Evolutionary conservation across 2,888 invertebrate species (phyloP).

Genomic region (Meta bourneti): DNA sequence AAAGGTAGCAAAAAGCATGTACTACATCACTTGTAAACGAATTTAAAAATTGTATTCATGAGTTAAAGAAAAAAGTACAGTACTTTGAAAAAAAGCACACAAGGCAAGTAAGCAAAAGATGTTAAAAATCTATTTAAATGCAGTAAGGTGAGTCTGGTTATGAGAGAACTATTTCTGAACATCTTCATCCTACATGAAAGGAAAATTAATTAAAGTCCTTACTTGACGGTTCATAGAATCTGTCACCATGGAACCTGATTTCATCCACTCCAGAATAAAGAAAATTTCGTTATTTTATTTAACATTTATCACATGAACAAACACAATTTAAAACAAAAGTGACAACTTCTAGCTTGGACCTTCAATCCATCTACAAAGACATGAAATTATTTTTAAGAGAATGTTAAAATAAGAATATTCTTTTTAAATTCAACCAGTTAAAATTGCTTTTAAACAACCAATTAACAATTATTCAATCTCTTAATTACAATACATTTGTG

Average conservation of each 20-base stretch:
- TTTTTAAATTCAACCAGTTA: too few species aligned
- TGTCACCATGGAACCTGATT: slow-evolving; percentile 46
- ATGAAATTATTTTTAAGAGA: too few species aligned
- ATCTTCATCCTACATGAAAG: slow-evolving; percentile 37
- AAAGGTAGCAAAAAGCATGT: too few species aligned
- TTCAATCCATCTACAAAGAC: too few species aligned
- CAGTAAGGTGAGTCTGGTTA: slow-evolving; percentile 23
- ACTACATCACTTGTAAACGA: background rate
- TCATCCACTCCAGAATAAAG: slow-evolving; percentile 74
- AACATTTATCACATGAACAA: slow-evolving; percentile 9
- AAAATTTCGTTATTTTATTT: slow-evolving; percentile 57
- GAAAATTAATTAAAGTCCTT: slow-evolving; percentile 44
- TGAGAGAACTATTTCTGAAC: background rate
- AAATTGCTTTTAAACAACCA: too few species aligned
- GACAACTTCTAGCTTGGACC: background rate
- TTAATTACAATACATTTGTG: too few species aligned
- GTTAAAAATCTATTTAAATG: slow-evolving; percentile 2
- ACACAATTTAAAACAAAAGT: background rate
- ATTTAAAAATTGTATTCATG: background rate
- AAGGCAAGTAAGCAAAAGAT: background rate
- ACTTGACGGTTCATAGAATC: slow-evolving; percentile 62
- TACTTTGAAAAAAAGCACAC: background rate
- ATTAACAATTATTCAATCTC: too few species aligned
- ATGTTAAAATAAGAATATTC: too few species aligned
- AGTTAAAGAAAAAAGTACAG: too few species aligned